Evolutionary conservation across 2,113 vertebrate species (phyloP).

Genomic region (Podocnemis expansa): DNA sequence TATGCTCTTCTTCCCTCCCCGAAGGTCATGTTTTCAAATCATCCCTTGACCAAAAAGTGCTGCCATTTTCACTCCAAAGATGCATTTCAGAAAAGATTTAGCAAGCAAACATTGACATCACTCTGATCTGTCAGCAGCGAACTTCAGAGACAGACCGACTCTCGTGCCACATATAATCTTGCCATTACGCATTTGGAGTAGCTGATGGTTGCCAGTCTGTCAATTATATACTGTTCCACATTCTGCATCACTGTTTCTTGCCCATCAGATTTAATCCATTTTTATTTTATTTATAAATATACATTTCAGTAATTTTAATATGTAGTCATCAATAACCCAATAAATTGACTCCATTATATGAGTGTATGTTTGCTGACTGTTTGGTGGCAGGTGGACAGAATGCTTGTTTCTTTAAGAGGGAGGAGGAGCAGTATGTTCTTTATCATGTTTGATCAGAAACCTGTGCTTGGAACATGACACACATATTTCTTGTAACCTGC

Average conservation of each 20-base stretch:
- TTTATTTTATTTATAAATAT: background rate
- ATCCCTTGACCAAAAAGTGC: background rate
- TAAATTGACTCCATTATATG: background rate
- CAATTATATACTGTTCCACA: background rate
- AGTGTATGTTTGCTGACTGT: background rate
- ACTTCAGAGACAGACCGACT: background rate
- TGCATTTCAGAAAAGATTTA: background rate
- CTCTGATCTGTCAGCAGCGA: background rate
- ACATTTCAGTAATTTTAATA: background rate
- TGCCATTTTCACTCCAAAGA: background rate
- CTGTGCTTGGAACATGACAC: background rate
- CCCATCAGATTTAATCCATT: background rate
- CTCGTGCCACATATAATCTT: background rate
- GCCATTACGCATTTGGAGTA: background rate
- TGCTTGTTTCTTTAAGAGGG: background rate
- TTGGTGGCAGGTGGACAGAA: background rate
- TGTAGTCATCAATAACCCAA: background rate
- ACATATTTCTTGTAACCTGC: background rate
- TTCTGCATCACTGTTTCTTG: background rate
- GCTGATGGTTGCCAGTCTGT: background rate
- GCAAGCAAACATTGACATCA: rapidly evolving
- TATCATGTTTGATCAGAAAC: background rate
- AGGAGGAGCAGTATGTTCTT: background rate
- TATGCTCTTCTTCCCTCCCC: background rate
- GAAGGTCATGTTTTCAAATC: background rate